Evolutionary conservation across 2,113 vertebrate species (phyloP).

Genomic region (Patagioenas fasciata): DNA sequence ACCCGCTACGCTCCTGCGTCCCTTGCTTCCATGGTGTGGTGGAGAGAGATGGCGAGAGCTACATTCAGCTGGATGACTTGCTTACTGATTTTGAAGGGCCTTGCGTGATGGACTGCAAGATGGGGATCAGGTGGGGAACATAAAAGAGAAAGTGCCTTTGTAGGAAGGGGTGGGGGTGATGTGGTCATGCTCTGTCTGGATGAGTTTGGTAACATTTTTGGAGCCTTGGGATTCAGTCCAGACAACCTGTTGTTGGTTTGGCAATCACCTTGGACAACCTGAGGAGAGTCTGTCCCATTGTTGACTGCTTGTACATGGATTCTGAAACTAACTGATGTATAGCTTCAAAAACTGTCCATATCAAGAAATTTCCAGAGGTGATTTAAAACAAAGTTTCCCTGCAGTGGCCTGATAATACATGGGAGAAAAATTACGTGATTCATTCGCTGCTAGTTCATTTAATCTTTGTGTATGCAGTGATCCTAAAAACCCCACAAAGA

Average conservation of each 20-base stretch:
- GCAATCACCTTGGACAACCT: neutral
- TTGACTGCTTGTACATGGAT: neutral
- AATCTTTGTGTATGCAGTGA: neutral
- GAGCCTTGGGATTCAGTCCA: neutral
- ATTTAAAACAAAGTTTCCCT: neutral
- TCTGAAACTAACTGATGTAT: neutral
- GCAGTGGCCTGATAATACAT: neutral
- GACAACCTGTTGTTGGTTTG: neutral
- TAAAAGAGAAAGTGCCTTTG: neutral
- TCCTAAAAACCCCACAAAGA: neutral
- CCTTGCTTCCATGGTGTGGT: conserved; percentile 89
- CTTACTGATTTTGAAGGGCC: conserved; percentile 88
- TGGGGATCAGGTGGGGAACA: conserved; percentile 88
- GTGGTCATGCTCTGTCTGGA: neutral
- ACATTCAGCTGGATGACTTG: conserved; percentile 91
- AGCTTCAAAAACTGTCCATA: neutral
- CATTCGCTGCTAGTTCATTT: neutral
- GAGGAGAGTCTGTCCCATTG: neutral
- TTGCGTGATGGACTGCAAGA: conserved; percentile 98
- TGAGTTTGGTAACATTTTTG: neutral
- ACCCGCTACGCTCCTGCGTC: conserved; percentile 82
- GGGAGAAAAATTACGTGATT: neutral
- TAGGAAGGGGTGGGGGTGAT: neutral
- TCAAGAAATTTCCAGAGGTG: neutral
- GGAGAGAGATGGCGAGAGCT: conserved; percentile 90